Percentiles rank a stretch among this genome's conserved stretches.
Conservation (phyloP, 1,140 invertebrate genomes). For the Heliconius nattereri region DNA sequence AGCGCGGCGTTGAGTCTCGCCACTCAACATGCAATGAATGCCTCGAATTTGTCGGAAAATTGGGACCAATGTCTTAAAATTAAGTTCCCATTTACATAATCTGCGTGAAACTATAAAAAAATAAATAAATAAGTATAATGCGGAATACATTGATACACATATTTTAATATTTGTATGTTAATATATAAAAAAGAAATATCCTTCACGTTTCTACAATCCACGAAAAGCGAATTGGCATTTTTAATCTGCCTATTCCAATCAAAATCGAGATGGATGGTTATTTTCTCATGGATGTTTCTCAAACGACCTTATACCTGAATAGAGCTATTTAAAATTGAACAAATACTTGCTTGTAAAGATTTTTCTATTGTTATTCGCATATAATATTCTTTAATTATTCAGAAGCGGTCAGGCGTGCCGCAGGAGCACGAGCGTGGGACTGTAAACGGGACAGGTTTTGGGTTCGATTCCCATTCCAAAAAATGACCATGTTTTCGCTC, state of each 20-base stretch:
- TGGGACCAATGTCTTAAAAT: too few species aligned
- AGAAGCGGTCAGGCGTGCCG: too few species aligned
- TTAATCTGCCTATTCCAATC: constrained; percentile 65
- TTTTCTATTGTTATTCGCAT: constrained; percentile 7
- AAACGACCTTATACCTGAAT: constrained; percentile 58
- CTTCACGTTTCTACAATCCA: neutral
- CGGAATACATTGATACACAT: neutral
- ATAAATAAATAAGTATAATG: neutral
- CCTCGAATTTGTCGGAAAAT: too few species aligned
- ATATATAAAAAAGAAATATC: neutral
- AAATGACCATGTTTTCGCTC: too few species aligned
- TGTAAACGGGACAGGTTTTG: too few species aligned
- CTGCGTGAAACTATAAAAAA: too few species aligned
- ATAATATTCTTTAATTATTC: neutral
- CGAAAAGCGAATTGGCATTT: constrained; percentile 43
- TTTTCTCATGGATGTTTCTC: constrained; percentile 69
- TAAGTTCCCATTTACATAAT: neutral
- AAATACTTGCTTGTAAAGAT: constrained; percentile 32
- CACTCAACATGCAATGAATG: too few species aligned
- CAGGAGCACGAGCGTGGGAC: too few species aligned
- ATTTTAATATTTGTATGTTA: neutral
- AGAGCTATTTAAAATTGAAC: constrained; percentile 51
- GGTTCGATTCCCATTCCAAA: too few species aligned
- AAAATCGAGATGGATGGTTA: constrained; percentile 64
- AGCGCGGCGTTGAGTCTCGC: too few species aligned